Evolutionary conservation across 2,888 invertebrate species (phyloP), one percentile per base, ranked within the genome.

Genomic region (Lasioglossum vierecki): DNA sequence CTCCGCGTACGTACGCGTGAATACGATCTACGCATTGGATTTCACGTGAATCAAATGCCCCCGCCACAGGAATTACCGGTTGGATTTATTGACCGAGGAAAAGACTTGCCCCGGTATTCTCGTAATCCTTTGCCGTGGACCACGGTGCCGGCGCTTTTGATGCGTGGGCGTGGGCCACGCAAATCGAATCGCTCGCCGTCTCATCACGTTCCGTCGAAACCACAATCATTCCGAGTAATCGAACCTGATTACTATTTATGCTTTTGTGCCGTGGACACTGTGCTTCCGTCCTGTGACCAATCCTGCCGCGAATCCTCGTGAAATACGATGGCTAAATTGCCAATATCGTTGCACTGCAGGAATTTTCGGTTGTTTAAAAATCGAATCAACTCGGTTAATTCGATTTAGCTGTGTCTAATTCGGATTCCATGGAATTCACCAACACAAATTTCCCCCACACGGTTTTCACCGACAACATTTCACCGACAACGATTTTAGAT

Each of bases 111-210:
- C 26, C 68, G 80, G 76, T 79, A 88, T 87, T 87, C 83, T 87
- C 82, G 91, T 93, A 92, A 93, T 92, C 92, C 92, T 92, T 92
- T 91, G 89, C 79, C 88, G n/a, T 84, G 86, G 88, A 87, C 76
- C 83, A 78, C 30, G 79, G 30, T 76, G 91, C 89, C 94, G 93
- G 93, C 89, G 82, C 90, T 92, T 93, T 94, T 94, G 94, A 94
- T 93, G 93, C 92, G 93, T 93, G 92, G 93, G 93, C 92, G 93
- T 91, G 91, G 91, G 84, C 85, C 91, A 90, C 93, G 93, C 94
- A 94, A 94, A 94, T 95, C 94, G 95, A 94, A 94, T 94, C 91
- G 92, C 79, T 83, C 91, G 87, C 89, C 92, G 93, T 94, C 93
- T 93, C 94, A 94, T 94, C 94, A 94, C 93, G 94, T 94, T 90